phyloP scores from a whole-genome alignment of 1,140 invertebrate species.

The Venustaconcha ellipsiformis region DNA sequence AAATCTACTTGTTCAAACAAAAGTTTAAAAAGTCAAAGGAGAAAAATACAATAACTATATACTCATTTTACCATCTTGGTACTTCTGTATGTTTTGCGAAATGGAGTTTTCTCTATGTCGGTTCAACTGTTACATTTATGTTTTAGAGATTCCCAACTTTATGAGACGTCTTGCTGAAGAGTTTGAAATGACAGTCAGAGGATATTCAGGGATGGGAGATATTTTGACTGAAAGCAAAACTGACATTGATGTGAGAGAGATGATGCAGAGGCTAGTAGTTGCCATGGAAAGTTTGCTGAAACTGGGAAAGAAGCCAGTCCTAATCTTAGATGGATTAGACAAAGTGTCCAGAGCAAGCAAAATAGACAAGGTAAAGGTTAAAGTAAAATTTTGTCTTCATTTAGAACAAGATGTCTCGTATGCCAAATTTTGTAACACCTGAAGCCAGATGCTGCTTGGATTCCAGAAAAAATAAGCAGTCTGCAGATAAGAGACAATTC shows the following conservation, averaged over 20 bases:
- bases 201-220: too few species aligned
- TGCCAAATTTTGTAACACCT: too few species aligned
- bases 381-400: background rate
- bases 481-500: too few species aligned
- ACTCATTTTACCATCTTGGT: too few species aligned
- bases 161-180: conserved; percentile 9
- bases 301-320: conserved; percentile 15
- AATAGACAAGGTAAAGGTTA: conserved; percentile 26
- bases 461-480: too few species aligned
- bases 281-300: conserved; percentile 12
- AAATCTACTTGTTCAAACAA: too few species aligned
- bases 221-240: background rate
- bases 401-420: too few species aligned
- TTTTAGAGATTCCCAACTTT: conserved; percentile 14
- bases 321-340: conserved; percentile 42
- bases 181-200: background rate
- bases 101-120: too few species aligned
- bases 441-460: too few species aligned
- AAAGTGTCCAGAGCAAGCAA: conserved; percentile 25
- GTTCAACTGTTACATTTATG: background rate
- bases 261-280: conserved; percentile 9
- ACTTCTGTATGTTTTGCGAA: too few species aligned
- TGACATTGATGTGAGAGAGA: background rate
- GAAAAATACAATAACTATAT: too few species aligned
- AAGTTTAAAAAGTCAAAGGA: too few species aligned